Base-by-base conservation (phyloP, 2,888 invertebrate species). In the Byasa hedistus region DNA sequence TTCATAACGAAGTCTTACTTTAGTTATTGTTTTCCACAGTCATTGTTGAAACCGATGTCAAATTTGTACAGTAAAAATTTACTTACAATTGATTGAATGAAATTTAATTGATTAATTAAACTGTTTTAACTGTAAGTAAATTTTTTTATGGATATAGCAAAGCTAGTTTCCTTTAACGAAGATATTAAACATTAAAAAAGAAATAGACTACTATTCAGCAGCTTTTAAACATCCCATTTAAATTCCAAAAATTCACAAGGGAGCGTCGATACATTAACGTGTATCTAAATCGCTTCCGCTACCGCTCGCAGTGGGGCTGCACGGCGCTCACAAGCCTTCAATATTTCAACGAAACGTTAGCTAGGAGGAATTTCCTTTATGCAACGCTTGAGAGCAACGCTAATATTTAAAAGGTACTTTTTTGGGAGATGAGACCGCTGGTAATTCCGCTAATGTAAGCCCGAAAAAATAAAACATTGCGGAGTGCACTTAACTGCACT, bases 311-410 rank as follows among this genome's bases (percentile, higher is more conserved):
- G n/a, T 72, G 23, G n/a, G 19, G 54, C 75, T 74, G n/a, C 51
- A 70, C 66, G 70, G 63, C 48, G 65, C 66, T 69, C 66, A 61
- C 66, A 60, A 69, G 73, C 78, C 81, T 85, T 84, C 82, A 84
- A 84, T 86, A 84, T 85, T 84, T 83, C 80, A 78, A 80, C 80
- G 77, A 79, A 80, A 81, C 78, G 81, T 79, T 78, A 76, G 76
- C 78, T 76, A 75, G 77, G 75, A 75, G 73, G 76, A 76, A 76
- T 80, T 82, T 76, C 77, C 78, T 82, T 81, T 80, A 83, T 80
- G 79, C 77, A 69, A 71, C 74, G 72, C 66, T 65, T 55, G 66
- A 70, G 70, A 69, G 72, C 73, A 68, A 61, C 70, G 70, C 71
- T 73, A 73, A 73, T 73, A 73, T 72, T 73, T 72, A n/a, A 72